These are phyloP conservation scores for Hyposoter dolosus DNA, from an alignment of 2,888 invertebrate species.

Conservation along the genomic window DNA sequence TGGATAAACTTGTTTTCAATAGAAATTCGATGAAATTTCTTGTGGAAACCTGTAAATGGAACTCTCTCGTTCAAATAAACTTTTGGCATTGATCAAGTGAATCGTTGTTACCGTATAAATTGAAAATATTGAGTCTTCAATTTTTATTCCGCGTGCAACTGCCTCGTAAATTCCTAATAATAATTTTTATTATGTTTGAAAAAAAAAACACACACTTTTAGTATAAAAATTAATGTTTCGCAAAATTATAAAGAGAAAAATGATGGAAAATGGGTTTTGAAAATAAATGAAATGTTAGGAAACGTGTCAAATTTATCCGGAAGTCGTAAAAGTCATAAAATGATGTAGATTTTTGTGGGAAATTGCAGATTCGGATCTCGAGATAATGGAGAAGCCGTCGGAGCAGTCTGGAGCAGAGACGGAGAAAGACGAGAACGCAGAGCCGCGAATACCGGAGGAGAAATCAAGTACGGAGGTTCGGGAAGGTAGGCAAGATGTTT, in stretches of 20 bases:
- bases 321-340: not conserved
- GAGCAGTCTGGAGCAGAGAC: constrained; percentile 61
- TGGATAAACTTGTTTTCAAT: not conserved
- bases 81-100: not conserved
- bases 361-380: constrained; percentile 82
- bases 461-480: constrained; percentile 56
- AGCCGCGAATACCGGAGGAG: constrained; percentile 18
- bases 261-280: no score
- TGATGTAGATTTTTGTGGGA: not conserved
- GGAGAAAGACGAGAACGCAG: constrained; percentile 51
- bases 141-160: not conserved
- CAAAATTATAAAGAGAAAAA: no score
- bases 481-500: constrained; percentile 57
- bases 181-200: no score
- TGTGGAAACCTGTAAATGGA: constrained; percentile 7
- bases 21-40: constrained; percentile 1
- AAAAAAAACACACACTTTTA: no score
- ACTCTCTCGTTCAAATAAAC: not conserved
- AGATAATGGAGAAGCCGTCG: constrained; percentile 80
- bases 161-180: no score
- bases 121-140: not conserved
- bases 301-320: no score
- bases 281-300: no score
- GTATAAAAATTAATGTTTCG: no score
- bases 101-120: not conserved